Evolutionary conservation across 1,140 invertebrate genomes (phyloP), one percentile per base, ranked within the genome.

Genomic region (Aphidius gifuensis): DNA sequence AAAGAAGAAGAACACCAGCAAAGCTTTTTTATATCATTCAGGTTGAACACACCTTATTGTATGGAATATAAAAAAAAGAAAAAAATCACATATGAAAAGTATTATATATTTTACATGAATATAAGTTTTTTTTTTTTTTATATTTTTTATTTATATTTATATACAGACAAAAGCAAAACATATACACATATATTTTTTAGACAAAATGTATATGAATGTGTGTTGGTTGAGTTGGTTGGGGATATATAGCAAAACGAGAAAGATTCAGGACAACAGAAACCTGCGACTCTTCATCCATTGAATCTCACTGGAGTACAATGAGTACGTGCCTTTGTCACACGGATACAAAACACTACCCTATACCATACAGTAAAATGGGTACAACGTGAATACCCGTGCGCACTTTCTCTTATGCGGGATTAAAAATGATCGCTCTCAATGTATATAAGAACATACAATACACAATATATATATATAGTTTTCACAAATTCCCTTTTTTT

Each of bases 341-440:
- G 43, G 59, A 55, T 42, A 61, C 56, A 65, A 65, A 65, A 61
- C 53, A 48, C 55, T 55, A 46, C 43, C 58, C 61, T 56, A 48
- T 56, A 38, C 43, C 23, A 40, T 44, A 42, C 16, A 16, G 16
- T 32, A 32, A 32, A 32, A 32, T 32, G 23, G 23, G 23, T 32
- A 32, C 23, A 32, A 32, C 23, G 4, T 32, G 23, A 32, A 32
- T 32, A 32, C 54, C 49, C 48, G 60, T 38, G 50, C 57, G 43
- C 47, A 56, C 53, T 64, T 54, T 64, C 60, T 51, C 43, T 38
- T 54, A 63, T 65, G 62, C 62, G 62, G 67, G 69, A 72, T 72
- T 72, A 72, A 72, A 72, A 72, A 72, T 71, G 70, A 72, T 71
- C 71, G 71, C 69, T 62, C 57, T 68, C 64, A 55, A 62, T 61